A percentile compares a stretch with the other conserved stretches of the same genome.
Evolutionary conservation across 2,797 vertebrate genomes (phyloP).

Genomic region (Argyrosomus regius): DNA sequence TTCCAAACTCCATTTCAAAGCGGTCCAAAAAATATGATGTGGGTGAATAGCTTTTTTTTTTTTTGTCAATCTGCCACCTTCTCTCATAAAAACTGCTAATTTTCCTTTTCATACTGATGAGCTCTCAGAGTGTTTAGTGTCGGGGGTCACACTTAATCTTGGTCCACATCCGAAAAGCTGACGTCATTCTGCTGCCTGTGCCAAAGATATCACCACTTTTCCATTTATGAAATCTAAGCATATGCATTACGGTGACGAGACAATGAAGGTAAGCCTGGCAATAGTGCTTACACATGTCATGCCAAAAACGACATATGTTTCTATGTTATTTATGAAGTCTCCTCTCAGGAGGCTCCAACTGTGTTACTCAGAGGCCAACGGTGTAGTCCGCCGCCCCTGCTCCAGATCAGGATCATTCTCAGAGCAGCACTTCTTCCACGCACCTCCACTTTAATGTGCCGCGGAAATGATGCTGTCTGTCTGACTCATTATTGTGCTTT

Average conservation of each 20-base stretch:
- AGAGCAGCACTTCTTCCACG: conserved; percentile 4
- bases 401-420: conserved; percentile 22
- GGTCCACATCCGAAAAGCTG: background rate
- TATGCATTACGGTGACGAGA: conserved; percentile 23
- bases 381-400: conserved; percentile 1
- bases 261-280: conserved; percentile 11
- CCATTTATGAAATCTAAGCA: conserved; percentile 4
- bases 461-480: conserved; percentile 54
- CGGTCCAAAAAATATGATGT: background rate
- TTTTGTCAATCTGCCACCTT: conserved; percentile 22
- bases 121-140: conserved; percentile 2
- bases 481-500: conserved; percentile 70
- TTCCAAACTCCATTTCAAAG: background rate
- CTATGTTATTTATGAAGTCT: conserved; percentile 30
- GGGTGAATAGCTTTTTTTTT: background rate
- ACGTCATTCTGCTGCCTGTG: background rate
- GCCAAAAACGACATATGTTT: conserved; percentile 35
- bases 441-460: conserved; percentile 62
- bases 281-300: conserved; percentile 3
- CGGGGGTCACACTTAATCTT: conserved; percentile 12
- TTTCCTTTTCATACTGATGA: conserved; percentile 18
- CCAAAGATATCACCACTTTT: conserved; percentile 8
- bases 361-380: background rate
- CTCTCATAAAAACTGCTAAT: conserved; percentile 11
- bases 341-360: background rate